Percentiles rank a stretch among this genome's conserved stretches.
Evolutionary conservation across 2,888 invertebrate genomes (phyloP).

Genomic region (Pristionchus japonicus): DNA sequence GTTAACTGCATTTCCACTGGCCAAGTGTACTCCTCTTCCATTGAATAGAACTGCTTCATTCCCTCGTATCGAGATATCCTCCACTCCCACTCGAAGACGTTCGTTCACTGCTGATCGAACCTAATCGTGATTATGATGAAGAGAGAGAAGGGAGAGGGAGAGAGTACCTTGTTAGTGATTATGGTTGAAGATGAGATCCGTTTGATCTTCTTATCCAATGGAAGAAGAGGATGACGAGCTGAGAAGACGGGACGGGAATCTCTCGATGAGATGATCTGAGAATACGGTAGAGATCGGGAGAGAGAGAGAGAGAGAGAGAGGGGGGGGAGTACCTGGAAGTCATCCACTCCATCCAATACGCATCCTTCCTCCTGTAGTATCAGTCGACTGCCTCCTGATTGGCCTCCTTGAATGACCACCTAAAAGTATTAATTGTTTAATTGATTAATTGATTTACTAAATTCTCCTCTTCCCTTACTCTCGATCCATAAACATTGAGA

Average conservation of each 20-base stretch:
- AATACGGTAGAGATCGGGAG: neutral
- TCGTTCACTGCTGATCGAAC: conserved; percentile 72
- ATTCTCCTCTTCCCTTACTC: conserved; percentile 50
- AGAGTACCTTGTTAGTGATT: conserved; percentile 67
- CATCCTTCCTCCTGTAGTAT: conserved; percentile 67
- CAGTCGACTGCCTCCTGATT: conserved; percentile 61
- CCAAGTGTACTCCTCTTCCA: conserved; percentile 58
- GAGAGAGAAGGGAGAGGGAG: neutral
- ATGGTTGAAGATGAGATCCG: conserved; percentile 63
- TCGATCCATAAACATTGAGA: conserved; percentile 61
- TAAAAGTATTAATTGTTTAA: no score
- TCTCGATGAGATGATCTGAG: conserved; percentile 55
- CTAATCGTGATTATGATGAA: conserved; percentile 50
- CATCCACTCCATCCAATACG: conserved; percentile 63
- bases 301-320: neutral
- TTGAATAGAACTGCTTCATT: conserved; percentile 72
- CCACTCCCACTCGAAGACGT: conserved; percentile 60
- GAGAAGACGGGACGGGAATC: conserved; percentile 69
- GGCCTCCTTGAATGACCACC: conserved; percentile 65
- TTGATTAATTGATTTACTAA: no score
- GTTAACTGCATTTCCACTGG: conserved; percentile 60
- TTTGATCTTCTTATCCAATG: conserved; percentile 69
- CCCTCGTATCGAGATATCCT: conserved; percentile 69
- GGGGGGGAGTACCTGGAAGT: conserved; percentile 63
- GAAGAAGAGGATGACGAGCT: conserved; percentile 71